phyloP scores from a whole-genome alignment of 2,797 vertebrate species.

The Schizopygopsis pylzovi region DNA sequence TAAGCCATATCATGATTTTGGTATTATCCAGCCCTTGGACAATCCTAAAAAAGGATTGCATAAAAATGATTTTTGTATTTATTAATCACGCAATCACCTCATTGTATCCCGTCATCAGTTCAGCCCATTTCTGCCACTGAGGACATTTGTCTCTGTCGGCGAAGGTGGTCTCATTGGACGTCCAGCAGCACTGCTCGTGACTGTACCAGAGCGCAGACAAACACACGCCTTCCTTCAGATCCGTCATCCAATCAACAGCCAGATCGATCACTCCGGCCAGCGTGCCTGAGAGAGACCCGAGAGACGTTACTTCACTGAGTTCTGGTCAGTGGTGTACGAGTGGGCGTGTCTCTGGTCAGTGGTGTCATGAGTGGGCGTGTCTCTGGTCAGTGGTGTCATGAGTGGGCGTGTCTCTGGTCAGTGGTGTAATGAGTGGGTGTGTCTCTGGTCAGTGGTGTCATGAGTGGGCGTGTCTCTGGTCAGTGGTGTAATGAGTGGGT shows the following conservation, averaged over 20 bases:
- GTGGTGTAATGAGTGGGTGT: no score
- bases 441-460: no score
- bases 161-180: constrained; percentile 93
- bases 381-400: no score
- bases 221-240: constrained; percentile 96
- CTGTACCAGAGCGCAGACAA: constrained; percentile 95
- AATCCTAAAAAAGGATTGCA: neutral
- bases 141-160: constrained; percentile 97
- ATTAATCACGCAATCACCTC: constrained; percentile 74
- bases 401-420: no score
- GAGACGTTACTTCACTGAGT: neutral
- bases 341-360: no score
- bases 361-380: no score
- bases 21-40: neutral
- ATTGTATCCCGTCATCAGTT: constrained; percentile 88
- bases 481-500: no score
- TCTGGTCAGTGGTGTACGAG: neutral
- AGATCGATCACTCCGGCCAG: constrained; percentile 96
- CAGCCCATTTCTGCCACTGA: constrained; percentile 97
- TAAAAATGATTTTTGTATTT: neutral
- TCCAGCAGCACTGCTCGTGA: constrained; percentile 99
- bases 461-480: no score
- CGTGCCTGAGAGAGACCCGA: constrained; percentile 78
- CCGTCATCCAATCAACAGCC: constrained; percentile 98
- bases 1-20: neutral